Base-by-base conservation (phyloP, 2,113 vertebrate genomes). In the Coturnix japonica region DNA sequence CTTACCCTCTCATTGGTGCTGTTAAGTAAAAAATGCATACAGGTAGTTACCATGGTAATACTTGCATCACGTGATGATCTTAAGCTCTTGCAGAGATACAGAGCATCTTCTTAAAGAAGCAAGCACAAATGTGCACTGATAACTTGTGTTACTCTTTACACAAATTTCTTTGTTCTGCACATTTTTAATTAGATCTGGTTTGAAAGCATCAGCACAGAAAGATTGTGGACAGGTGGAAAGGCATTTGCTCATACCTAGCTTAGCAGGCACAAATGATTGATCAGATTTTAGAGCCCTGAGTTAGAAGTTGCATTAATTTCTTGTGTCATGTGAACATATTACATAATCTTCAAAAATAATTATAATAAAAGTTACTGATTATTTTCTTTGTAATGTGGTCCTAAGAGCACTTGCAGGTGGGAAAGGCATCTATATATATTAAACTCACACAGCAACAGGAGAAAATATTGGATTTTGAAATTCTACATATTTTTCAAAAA, bases 31-130 rank as follows among this genome's bases (percentile, higher is more conserved):
- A 94, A 65, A 67, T 75, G 63, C 73, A 61, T 3, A n/a, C 23
- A 76, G 51, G 89, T 37, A 33, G 94, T 97, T 94, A 61, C 92
- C 91, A 94, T 91, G 92, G 95, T 21, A 82, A 95, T 96, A 67
- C 71, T 74, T 73, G 41, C 51, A 80, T 22, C 59, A 49, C 51
- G 21, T 31, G 72, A 13, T 19, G 33, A 53, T 7, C 13, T 39
- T 13, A 53, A 79, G 56, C 35, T 75, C 16, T 33, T 46, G 80
- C 30, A 88, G 53, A 59, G 23, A 51, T 37, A 43, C 6, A 54
- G 33, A 91, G 37, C 31, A 70, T 84, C 56, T 90, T 75, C 84
- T 82, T 92, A 89, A 91, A 91, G 87, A 80, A 47, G n/a, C 8
- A 61, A 35, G 30, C 43, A 64, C 20, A 61, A 28, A 47, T 37